Percentiles rank a stretch among this genome's conserved stretches.
Conservation (phyloP, 2,113 vertebrate species). For the Chaetodon auriga region DNA sequence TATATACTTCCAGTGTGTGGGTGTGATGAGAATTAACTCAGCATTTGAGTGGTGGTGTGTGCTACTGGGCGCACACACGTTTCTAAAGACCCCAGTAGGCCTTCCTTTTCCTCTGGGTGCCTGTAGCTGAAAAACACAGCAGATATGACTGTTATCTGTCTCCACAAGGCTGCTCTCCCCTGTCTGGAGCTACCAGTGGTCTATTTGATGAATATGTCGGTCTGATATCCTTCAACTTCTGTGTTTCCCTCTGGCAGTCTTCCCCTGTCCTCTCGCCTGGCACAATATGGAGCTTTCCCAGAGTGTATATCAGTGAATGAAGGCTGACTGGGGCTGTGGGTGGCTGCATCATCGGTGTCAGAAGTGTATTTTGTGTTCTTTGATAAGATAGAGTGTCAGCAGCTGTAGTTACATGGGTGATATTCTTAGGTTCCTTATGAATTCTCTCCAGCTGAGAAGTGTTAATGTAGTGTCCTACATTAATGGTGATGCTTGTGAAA, state of each 20-base stretch:
- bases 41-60: constrained; percentile 31
- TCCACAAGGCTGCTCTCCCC: constrained; percentile 44
- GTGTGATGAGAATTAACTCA: constrained; percentile 60
- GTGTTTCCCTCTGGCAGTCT: constrained; percentile 55
- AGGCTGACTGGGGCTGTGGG: constrained; percentile 42
- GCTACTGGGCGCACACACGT: constrained; percentile 1
- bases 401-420: neutral
- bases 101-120: constrained; percentile 33
- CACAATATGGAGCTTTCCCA: constrained; percentile 44
- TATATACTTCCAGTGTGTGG: constrained; percentile 3
- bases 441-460: neutral
- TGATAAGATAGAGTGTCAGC: constrained; percentile 9
- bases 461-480: neutral
- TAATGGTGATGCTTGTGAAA: neutral
- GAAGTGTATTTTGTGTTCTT: constrained; percentile 23
- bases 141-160: constrained; percentile 68
- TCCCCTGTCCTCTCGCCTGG: constrained; percentile 15
- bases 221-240: constrained; percentile 74
- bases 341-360: constrained; percentile 22
- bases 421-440: neutral
- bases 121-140: constrained; percentile 55
- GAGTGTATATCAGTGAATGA: constrained; percentile 44
- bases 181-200: constrained; percentile 41
- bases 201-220: constrained; percentile 65
- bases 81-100: constrained; percentile 23